A percentile compares a stretch with the other conserved stretches of the same genome.
Evolutionary conservation across 2,888 invertebrate species (phyloP).

Genomic region (Chloroclystis v-ata): DNA sequence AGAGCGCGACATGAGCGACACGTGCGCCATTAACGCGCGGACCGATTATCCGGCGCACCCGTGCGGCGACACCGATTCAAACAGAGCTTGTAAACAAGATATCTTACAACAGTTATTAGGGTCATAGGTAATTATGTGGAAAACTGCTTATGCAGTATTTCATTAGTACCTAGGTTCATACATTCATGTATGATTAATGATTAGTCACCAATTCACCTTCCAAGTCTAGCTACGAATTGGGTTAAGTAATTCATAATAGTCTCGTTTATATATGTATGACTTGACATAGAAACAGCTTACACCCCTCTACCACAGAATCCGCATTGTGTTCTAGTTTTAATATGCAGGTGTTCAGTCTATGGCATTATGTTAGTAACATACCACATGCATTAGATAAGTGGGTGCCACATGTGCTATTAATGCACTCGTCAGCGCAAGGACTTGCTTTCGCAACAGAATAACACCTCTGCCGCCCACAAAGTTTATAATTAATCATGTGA

Average conservation of each 20-base stretch:
- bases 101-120: not conserved
- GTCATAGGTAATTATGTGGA: not conserved
- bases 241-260: too few relatives aligned
- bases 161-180: too few relatives aligned
- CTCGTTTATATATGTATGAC: too few relatives aligned
- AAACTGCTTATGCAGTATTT: too few relatives aligned
- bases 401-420: slow-evolving; percentile 14
- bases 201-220: too few relatives aligned
- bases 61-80: slow-evolving; percentile 8
- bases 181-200: too few relatives aligned
- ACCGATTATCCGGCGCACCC: slow-evolving; percentile 28
- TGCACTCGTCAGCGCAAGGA: slow-evolving; percentile 26
- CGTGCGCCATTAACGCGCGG: slow-evolving; percentile 13
- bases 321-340: not conserved
- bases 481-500: slow-evolving; percentile 8
- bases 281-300: too few relatives aligned
- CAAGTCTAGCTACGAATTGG: too few relatives aligned
- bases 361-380: not conserved
- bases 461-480: slow-evolving; percentile 12
- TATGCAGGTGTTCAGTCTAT: slow-evolving; percentile 18
- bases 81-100: not conserved
- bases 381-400: not conserved
- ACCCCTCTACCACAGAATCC: not conserved
- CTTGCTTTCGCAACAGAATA: slow-evolving; percentile 23
- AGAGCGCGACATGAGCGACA: slow-evolving; percentile 28